These are phyloP conservation scores for Yponomeuta evonymella DNA, from an alignment of 2,888 invertebrate species.

Conservation along the genomic window DNA sequence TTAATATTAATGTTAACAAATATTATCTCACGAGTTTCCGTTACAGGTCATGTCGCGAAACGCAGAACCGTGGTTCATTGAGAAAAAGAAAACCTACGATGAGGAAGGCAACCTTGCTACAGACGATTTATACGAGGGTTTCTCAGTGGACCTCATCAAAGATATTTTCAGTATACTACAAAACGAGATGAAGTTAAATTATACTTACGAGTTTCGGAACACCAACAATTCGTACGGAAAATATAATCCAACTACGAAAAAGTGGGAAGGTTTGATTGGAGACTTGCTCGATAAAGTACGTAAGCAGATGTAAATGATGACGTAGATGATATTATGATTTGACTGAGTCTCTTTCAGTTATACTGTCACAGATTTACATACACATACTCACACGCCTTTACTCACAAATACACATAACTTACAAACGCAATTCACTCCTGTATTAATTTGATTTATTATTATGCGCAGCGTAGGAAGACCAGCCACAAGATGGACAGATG, in stretches of 20 bases:
- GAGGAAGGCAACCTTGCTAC: slow-evolving; percentile 67
- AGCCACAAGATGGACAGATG: no score
- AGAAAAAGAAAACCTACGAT: slow-evolving; percentile 60
- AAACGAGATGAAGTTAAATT: slow-evolving; percentile 46
- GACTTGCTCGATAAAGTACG: slow-evolving; percentile 57
- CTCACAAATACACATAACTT: no score
- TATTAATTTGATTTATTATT: no score
- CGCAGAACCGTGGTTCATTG: slow-evolving; percentile 85
- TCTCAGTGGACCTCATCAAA: slow-evolving; percentile 83
- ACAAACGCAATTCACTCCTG: no score
- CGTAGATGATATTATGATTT: not conserved
- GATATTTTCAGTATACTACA: slow-evolving; percentile 79
- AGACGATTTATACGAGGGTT: slow-evolving; percentile 84
- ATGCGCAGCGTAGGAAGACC: no score
- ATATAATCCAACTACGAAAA: slow-evolving; percentile 42
- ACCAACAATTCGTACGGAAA: slow-evolving; percentile 42
- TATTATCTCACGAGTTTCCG: not conserved
- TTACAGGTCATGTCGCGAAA: slow-evolving; percentile 77
- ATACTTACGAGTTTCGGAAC: slow-evolving; percentile 49
- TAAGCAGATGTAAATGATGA: no score
- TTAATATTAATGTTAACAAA: not conserved
- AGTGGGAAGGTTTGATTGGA: slow-evolving; percentile 60
- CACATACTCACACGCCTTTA: no score
- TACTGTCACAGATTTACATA: no score
- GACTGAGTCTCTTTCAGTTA: no score